phyloP scores from a whole-genome alignment of 2,888 invertebrate species.

The Leptura quadrifasciata region DNA sequence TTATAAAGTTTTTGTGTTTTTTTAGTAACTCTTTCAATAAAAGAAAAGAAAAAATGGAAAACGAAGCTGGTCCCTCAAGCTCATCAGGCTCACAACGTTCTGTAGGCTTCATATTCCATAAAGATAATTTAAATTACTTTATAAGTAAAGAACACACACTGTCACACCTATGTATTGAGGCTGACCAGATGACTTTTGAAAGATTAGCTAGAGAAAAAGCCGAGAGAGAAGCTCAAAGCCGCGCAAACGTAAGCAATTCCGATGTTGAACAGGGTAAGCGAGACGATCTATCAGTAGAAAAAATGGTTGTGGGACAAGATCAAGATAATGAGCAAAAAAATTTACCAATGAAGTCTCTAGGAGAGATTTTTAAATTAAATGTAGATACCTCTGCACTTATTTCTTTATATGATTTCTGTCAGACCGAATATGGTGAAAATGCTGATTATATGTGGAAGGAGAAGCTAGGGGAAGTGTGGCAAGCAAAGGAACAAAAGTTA shows the following conservation, averaged over 20 bases:
- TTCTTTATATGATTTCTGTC: background rate
- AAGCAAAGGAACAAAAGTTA: background rate
- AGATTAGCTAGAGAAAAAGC: background rate
- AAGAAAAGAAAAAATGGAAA: background rate
- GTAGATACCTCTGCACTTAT: background rate
- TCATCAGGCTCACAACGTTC: background rate
- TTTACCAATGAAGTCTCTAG: background rate
- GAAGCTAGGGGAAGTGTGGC: background rate
- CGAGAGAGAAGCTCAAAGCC: background rate
- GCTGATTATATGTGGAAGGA: background rate
- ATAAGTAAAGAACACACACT: background rate
- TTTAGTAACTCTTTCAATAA: background rate
- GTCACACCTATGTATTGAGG: conserved; percentile 1
- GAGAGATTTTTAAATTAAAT: background rate
- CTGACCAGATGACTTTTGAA: conserved; percentile 1
- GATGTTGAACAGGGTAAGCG: background rate
- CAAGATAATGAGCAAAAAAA: background rate
- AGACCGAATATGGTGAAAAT: background rate
- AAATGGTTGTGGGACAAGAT: conserved; percentile 15
- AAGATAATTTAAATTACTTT: conserved; percentile 17
- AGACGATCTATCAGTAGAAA: background rate
- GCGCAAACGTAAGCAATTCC: background rate
- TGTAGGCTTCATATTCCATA: background rate
- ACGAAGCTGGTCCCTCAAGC: background rate
- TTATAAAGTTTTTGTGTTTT: background rate